Percentiles rank a stretch among this genome's conserved stretches.
Evolutionary conservation across 1,140 invertebrate species (phyloP).

Genomic region (Drosophila sechellia): DNA sequence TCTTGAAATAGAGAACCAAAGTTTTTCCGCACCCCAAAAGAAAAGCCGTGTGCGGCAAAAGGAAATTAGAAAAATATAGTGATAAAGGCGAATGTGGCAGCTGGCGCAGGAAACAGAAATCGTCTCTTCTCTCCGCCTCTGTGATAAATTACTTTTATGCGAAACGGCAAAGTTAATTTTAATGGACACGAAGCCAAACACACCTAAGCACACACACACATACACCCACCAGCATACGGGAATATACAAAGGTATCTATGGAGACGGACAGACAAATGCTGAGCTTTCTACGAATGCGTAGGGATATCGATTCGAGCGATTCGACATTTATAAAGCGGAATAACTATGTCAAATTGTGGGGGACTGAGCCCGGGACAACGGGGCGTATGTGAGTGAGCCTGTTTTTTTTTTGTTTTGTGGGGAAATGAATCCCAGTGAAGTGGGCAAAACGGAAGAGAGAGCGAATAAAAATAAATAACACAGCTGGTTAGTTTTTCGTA

Average conservation of each 20-base stretch:
- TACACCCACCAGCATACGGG: constrained; percentile 10
- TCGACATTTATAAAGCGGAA: constrained; percentile 76
- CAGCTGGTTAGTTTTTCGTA: constrained; percentile 71
- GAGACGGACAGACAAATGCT: constrained; percentile 35
- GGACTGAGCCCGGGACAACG: neutral
- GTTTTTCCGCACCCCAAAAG: constrained; percentile 36
- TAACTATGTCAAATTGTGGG: constrained; percentile 65
- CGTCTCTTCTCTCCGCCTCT: constrained; percentile 52
- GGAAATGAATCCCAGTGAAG: constrained; percentile 12
- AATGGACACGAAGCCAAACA: constrained; percentile 79
- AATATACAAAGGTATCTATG: constrained; percentile 26
- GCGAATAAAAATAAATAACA: constrained; percentile 82
- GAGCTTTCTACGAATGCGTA: constrained; percentile 56
- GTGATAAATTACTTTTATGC: constrained; percentile 81
- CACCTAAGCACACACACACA: constrained; percentile 53
- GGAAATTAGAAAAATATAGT: constrained; percentile 78
- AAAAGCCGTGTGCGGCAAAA: constrained; percentile 44
- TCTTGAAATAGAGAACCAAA: constrained; percentile 18
- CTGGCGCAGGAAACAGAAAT: constrained; percentile 46
- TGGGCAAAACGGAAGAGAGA: constrained; percentile 68
- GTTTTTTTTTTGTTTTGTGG: constrained; percentile 28
- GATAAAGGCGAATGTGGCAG: constrained; percentile 43
- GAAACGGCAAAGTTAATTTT: constrained; percentile 79
- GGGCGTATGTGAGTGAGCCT: constrained; percentile 10
- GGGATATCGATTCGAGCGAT: constrained; percentile 69